A percentile compares a stretch with the other conserved stretches of the same genome.
These are phyloP conservation scores for Salpingus planirostris DNA, from an alignment of 2,888 invertebrate species.

Conservation along the genomic window DNA sequence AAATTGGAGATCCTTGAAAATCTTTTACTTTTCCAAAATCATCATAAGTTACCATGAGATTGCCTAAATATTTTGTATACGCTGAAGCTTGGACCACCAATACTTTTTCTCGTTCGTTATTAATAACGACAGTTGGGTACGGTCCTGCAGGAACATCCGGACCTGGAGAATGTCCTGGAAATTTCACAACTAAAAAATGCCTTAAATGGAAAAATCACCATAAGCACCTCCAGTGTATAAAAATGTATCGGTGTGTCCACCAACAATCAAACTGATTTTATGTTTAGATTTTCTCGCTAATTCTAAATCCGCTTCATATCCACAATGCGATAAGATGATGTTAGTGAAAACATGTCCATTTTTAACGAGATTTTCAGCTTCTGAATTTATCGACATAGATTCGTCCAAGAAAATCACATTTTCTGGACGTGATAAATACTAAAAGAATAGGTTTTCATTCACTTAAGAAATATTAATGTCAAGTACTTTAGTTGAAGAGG, in stretches of 20 bases:
- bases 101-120: slow-evolving; percentile 47
- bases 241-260: slow-evolving; percentile 76
- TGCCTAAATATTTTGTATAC: slow-evolving; percentile 69
- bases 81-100: slow-evolving; percentile 65
- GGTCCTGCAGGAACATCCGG: slow-evolving; percentile 50
- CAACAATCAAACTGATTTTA: slow-evolving; percentile 77
- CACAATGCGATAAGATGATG: slow-evolving; percentile 74
- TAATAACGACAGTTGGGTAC: slow-evolving; percentile 65
- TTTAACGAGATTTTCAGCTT: slow-evolving; percentile 53
- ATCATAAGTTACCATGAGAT: slow-evolving; percentile 63
- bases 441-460: neutral
- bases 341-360: slow-evolving; percentile 68
- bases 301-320: slow-evolving; percentile 56
- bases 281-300: slow-evolving; percentile 57
- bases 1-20: slow-evolving; percentile 65
- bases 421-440: slow-evolving; percentile 61
- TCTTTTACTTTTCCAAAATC: slow-evolving; percentile 52
- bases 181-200: neutral
- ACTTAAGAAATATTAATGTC: neutral
- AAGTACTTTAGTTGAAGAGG: slow-evolving; percentile 7
- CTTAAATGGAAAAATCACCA: neutral
- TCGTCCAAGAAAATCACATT: slow-evolving; percentile 61
- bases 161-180: slow-evolving; percentile 36
- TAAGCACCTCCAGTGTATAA: slow-evolving; percentile 52
- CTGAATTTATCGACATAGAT: slow-evolving; percentile 54